Conservation (phyloP, 2,113 vertebrate genomes). For the Chaetodon auriga region DNA sequence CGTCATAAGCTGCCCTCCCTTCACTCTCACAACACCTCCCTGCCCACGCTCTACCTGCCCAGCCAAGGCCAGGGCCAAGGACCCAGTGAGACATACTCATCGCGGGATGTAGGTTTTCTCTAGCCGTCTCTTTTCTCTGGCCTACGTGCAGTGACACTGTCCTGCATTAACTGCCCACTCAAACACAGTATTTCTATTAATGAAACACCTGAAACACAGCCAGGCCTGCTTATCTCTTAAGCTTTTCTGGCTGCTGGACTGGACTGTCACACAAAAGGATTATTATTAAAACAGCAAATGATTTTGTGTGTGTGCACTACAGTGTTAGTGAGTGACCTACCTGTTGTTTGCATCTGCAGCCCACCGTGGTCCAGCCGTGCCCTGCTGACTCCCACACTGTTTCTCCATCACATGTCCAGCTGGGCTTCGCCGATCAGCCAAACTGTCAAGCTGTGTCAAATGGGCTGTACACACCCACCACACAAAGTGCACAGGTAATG, state of each 20-base stretch:
- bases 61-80: conserved; percentile 81
- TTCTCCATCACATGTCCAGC: conserved; percentile 82
- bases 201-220: conserved; percentile 8
- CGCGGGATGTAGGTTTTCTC: conserved; percentile 73
- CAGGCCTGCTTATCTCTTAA: conserved; percentile 21
- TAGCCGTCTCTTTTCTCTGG: conserved; percentile 1
- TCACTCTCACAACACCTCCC: conserved; percentile 88
- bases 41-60: conserved; percentile 88
- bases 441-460: conserved; percentile 82
- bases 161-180: conserved; percentile 16
- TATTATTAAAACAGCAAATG: conserved; percentile 30
- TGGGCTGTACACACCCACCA: conserved; percentile 74
- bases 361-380: conserved; percentile 68
- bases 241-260: background rate
- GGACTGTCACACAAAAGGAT: conserved; percentile 27
- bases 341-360: conserved; percentile 69
- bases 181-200: conserved; percentile 33
- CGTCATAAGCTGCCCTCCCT: conserved; percentile 85
- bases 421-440: conserved; percentile 81
- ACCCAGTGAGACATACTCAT: conserved; percentile 61
- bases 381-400: conserved; percentile 76
- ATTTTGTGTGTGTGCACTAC: conserved; percentile 20
- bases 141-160: conserved; percentile 5
- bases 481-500: conserved; percentile 81
- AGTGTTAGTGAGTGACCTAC: conserved; percentile 32